Evolutionary conservation across 2,797 vertebrate genomes (phyloP).

Genomic region (Nothura maculosa): DNA sequence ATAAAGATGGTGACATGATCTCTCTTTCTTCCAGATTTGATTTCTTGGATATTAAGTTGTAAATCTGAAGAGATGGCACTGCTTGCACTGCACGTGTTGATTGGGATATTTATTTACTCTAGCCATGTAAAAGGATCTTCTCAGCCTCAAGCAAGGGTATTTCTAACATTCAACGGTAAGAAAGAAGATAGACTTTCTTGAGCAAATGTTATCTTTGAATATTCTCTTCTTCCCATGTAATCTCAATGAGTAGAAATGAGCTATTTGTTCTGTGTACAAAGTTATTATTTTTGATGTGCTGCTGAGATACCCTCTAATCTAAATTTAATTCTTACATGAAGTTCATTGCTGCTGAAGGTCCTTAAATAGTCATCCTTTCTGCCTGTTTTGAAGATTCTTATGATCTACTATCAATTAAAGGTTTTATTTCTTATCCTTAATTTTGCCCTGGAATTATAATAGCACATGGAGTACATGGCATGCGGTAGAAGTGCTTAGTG

Average conservation of each 20-base stretch:
- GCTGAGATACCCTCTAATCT: background rate
- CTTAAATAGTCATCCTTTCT: background rate
- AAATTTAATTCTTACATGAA: background rate
- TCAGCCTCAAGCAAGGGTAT: constrained; percentile 85
- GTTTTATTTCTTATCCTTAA: background rate
- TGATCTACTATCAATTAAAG: background rate
- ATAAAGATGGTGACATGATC: constrained; percentile 31
- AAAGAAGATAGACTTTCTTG: constrained; percentile 65
- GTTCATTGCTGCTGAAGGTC: background rate
- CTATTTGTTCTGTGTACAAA: background rate
- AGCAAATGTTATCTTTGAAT: constrained; percentile 57
- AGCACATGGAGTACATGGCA: background rate
- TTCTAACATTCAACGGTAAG: constrained; percentile 86
- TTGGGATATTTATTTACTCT: constrained; percentile 80
- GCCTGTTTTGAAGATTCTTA: background rate
- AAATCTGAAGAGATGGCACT: constrained; percentile 79
- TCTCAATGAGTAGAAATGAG: background rate
- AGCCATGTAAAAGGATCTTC: constrained; percentile 77
- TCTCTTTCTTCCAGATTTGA: constrained; percentile 70
- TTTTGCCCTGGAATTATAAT: background rate
- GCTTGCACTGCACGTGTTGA: constrained; percentile 66
- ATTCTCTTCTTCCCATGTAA: constrained; percentile 3
- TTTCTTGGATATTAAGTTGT: constrained; percentile 75
- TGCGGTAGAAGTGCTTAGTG: background rate
- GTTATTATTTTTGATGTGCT: background rate